Evolutionary conservation across 2,797 vertebrate species (phyloP), one percentile per base, ranked within the genome.

Genomic region (Apodemus agrarius): DNA sequence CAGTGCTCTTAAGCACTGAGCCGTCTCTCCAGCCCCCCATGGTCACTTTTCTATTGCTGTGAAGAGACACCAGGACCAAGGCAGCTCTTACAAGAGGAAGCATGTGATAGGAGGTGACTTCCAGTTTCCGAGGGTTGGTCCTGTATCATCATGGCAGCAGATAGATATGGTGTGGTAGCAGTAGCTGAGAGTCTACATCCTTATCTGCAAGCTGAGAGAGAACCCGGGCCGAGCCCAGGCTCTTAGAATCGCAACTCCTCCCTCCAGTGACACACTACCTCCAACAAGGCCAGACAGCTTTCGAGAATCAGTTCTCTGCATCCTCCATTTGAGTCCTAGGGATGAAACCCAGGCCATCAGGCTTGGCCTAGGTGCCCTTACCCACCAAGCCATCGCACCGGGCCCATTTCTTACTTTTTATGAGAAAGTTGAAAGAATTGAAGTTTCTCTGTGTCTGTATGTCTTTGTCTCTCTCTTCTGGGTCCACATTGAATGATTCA

Each of bases 371-470:
- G 21, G 40, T 46, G 82, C 59, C 14, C n/a, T 84, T 13, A 31
- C 16, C 40, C 26, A 34, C 17, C 0, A 1, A 84, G 9, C 13
- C 17, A 21, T 26, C 40, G 46, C 59, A 34, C 17, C 21, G 29
- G 16, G 9, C 29, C 26, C 29, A 19, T 34, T 13, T 34, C 46
- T 82, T 67, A 67, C 65, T 40, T 83, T 84, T 65, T 80, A 89
- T 81, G 43, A 43, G 80, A 89, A 91, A 94, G 49, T 79, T 87
- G 74, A 95, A 94, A 94, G 90, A 93, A 92, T 80, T 52, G 74
- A 85, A 85, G 89, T 49, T 40, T 83, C 37, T 43, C 24, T 46
- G 13, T 75, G 14, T 81, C n/a, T 46, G 7, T 75, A 10, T 75
- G 21, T 91, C n/a, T 74, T 29, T 46, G 6, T 87, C 3, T 87